Conservation (phyloP, 2,888 invertebrate genomes). For the Coelopa pilipes region DNA sequence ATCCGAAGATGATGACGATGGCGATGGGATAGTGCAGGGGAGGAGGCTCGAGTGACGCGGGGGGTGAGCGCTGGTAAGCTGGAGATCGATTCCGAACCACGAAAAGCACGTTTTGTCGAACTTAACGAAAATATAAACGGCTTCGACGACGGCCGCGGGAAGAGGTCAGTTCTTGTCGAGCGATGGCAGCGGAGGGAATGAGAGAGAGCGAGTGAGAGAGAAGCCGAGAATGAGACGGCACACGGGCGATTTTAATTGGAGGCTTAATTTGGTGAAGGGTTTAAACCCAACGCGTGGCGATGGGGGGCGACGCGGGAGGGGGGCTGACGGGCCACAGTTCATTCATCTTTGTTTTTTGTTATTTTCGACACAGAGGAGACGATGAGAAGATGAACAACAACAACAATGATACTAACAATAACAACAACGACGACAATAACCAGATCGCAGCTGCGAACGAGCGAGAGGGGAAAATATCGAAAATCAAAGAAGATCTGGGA, state of each 20-base stretch:
- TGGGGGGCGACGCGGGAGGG: background rate
- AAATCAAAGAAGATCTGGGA: background rate
- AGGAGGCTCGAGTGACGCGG: too few relatives aligned
- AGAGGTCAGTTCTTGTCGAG: slow-evolving; percentile 38
- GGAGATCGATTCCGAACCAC: slow-evolving; percentile 19
- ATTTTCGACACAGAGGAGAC: background rate
- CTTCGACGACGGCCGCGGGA: background rate
- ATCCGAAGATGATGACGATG: slow-evolving; percentile 1
- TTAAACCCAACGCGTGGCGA: background rate
- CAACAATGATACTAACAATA: too few relatives aligned
- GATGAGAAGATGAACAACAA: background rate
- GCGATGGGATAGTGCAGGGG: background rate
- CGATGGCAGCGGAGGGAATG: background rate
- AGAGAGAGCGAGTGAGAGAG: background rate
- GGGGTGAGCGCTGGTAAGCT: slow-evolving; percentile 14
- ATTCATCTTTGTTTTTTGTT: slow-evolving; percentile 24
- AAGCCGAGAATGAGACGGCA: background rate
- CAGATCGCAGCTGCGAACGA: too few relatives aligned
- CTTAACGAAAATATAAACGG: slow-evolving; percentile 23
- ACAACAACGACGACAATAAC: background rate
- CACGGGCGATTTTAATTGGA: slow-evolving; percentile 21
- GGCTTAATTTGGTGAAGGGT: slow-evolving; percentile 16
- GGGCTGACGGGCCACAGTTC: background rate
- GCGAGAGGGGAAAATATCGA: too few relatives aligned
- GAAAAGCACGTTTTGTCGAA: slow-evolving; percentile 35